A percentile compares a stretch with the other conserved stretches of the same genome.
Evolutionary conservation across 2,797 vertebrate genomes (phyloP).

Genomic region (Rousettus madagascariensis): DNA sequence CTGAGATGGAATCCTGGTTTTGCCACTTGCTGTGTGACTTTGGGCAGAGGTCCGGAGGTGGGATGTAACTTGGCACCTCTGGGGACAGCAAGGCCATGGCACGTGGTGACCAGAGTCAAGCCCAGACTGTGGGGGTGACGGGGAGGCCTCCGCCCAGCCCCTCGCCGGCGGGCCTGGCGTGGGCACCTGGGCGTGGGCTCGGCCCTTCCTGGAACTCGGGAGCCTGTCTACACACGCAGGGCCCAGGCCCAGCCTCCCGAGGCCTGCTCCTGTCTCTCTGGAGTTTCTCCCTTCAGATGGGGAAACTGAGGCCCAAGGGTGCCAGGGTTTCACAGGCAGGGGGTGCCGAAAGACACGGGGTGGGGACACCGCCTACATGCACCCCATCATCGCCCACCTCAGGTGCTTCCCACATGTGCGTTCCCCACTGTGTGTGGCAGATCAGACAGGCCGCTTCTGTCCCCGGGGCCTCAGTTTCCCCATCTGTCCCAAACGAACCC

Average conservation of each 20-base stretch:
- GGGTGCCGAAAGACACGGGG: too few species aligned
- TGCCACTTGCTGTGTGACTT: not conserved
- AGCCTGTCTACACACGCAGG: not conserved
- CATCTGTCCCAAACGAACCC: not conserved
- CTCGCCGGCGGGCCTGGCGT: not conserved
- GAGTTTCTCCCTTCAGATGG: not conserved
- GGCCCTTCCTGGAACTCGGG: not conserved
- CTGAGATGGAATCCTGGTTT: not conserved
- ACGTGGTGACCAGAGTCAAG: fast-evolving
- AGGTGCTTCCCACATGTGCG: fast-evolving
- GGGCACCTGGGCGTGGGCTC: not conserved
- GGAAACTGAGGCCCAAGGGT: slow-evolving; percentile 26
- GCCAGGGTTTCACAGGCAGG: not conserved
- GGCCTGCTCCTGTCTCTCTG: fast-evolving
- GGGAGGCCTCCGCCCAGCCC: not conserved
- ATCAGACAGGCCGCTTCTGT: not conserved
- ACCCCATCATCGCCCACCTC: not conserved
- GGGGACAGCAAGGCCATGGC: not conserved
- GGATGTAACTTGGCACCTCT: not conserved
- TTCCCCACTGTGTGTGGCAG: not conserved
- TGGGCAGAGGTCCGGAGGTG: not conserved
- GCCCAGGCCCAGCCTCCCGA: not conserved
- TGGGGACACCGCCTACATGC: not conserved
- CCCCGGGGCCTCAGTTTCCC: not conserved
- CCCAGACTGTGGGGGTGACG: not conserved